These are phyloP conservation scores for Liparis tanakae DNA, from an alignment of 2,797 vertebrate genomes.

Conservation along the genomic window DNA sequence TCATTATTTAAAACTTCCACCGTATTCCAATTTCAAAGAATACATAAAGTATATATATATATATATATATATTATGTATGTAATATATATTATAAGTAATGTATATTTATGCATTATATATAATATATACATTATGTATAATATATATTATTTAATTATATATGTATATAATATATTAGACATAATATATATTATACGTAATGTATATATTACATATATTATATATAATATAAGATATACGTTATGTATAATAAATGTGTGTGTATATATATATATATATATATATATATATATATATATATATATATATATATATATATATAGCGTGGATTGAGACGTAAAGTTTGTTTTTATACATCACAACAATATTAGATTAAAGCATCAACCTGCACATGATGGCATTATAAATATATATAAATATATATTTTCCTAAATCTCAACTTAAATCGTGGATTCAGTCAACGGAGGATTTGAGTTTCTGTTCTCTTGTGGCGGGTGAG, in stretches of 20 bases:
- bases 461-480: constrained; percentile 49
- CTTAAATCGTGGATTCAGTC: constrained; percentile 6
- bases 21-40: constrained; percentile 52
- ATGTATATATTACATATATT: no score
- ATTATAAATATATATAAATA: constrained; percentile 29
- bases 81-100: no score
- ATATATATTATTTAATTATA: no score
- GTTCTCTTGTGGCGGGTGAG: constrained; percentile 75
- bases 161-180: no score
- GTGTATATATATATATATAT: no score
- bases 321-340: not conserved
- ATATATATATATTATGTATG: no score
- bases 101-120: no score
- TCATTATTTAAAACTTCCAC: constrained; percentile 28
- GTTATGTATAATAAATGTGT: no score
- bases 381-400: constrained; percentile 43
- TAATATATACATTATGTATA: no score
- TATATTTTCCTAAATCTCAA: constrained; percentile 33
- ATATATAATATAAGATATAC: no score
- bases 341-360: constrained; percentile 34
- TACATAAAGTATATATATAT: constrained; percentile 21
- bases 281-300: not conserved
- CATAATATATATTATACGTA: no score
- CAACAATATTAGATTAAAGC: constrained; percentile 36
- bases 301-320: not conserved